phyloP scores from a whole-genome alignment of 1,140 invertebrate genomes.

The Melanaphis sacchari region DNA sequence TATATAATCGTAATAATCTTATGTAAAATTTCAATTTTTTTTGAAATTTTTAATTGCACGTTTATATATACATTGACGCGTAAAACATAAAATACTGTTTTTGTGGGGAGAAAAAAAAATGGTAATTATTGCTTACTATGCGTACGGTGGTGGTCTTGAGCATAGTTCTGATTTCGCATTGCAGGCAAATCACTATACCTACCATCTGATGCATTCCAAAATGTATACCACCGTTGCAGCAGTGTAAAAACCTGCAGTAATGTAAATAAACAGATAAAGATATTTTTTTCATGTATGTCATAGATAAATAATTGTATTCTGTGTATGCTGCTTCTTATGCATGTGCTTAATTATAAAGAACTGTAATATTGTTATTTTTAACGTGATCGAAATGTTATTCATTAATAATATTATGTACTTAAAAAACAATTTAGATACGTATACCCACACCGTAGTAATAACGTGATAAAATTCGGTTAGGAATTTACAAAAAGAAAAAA shows the following conservation, averaged over 20 bases:
- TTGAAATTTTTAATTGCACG: slow-evolving; percentile 29
- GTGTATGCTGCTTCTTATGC: background rate
- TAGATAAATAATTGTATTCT: background rate
- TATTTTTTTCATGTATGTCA: background rate
- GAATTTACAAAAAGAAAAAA: background rate
- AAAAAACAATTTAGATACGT: too few species aligned
- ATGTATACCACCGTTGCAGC: background rate
- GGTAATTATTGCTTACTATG: background rate
- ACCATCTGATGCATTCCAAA: background rate
- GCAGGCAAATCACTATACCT: background rate
- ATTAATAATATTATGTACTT: background rate
- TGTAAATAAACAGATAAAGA: slow-evolving; percentile 16
- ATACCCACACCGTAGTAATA: too few species aligned
- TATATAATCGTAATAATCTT: slow-evolving; percentile 31
- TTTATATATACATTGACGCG: background rate
- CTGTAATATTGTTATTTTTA: background rate
- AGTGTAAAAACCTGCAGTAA: background rate
- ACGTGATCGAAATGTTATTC: background rate
- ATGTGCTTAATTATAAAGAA: background rate
- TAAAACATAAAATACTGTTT: background rate
- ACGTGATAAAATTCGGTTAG: background rate
- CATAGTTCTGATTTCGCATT: background rate
- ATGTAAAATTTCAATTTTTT: slow-evolving; percentile 8
- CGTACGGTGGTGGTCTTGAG: background rate
- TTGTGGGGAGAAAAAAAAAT: background rate